Conservation (phyloP, 2,888 invertebrate genomes). For the Andrena praecox region DNA sequence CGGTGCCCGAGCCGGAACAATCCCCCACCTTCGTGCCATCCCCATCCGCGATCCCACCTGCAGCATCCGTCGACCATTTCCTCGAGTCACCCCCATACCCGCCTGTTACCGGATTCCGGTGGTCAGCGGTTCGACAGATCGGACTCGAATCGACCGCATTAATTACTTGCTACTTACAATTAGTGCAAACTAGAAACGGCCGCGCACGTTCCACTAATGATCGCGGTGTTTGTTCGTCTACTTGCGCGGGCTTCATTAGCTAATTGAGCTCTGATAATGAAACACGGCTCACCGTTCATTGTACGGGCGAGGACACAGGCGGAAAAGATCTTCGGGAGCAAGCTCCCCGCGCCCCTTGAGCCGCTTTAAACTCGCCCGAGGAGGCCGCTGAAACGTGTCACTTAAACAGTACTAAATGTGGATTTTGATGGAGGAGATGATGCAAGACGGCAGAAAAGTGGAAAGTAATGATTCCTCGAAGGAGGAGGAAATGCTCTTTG, state of each 20-base stretch:
- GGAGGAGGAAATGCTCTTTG: too few species aligned
- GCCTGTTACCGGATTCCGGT: constrained; percentile 61
- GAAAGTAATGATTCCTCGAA: too few species aligned
- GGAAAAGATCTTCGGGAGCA: constrained; percentile 25
- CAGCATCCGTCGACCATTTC: constrained; percentile 39
- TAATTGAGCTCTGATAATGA: constrained; percentile 50
- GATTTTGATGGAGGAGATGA: too few species aligned
- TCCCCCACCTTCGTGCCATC: constrained; percentile 47
- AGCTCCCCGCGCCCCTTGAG: too few species aligned
- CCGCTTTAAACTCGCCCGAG: too few species aligned
- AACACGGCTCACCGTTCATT: background rate
- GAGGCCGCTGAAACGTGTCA: too few species aligned
- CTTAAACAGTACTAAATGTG: too few species aligned
- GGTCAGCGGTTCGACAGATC: constrained; percentile 75
- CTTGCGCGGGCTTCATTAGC: constrained; percentile 49
- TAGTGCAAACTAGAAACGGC: constrained; percentile 67
- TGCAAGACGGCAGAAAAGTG: too few species aligned
- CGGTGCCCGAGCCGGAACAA: constrained; percentile 72
- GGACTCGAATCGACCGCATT: constrained; percentile 80
- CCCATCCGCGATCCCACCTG: constrained; percentile 31
- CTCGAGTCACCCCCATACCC: background rate
- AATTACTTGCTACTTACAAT: constrained; percentile 81
- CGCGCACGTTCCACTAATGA: constrained; percentile 52
- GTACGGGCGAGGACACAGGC: background rate
- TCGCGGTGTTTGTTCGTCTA: constrained; percentile 40